Conservation (phyloP, 1,140 invertebrate genomes). For the Neoseiulus cucumeris region DNA sequence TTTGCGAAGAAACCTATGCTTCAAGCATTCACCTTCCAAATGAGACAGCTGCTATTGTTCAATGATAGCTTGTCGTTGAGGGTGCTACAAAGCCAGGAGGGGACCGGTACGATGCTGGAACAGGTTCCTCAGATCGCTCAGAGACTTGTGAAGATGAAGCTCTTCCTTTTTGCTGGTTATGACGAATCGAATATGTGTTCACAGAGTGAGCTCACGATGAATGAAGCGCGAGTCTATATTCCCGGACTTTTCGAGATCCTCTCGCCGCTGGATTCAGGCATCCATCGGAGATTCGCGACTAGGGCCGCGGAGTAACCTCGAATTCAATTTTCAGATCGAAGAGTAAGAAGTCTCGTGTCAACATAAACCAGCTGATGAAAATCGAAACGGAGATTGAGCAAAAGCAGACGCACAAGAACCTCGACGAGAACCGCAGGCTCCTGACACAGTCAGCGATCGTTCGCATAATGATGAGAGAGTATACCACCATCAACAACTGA, state of each 20-base stretch:
- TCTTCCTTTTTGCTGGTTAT: conserved; percentile 32
- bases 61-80: conserved; percentile 67
- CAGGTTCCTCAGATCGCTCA: conserved; percentile 59
- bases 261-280: too few relatives aligned
- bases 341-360: conserved; percentile 90
- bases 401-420: conserved; percentile 90
- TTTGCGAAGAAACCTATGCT: conserved; percentile 56
- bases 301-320: conserved; percentile 73
- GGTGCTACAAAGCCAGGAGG: conserved; percentile 63
- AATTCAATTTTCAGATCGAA: conserved; percentile 22
- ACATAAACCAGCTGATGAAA: conserved; percentile 95
- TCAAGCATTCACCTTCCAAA: conserved; percentile 93
- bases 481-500: conserved; percentile 86
- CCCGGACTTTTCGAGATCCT: too few relatives aligned
- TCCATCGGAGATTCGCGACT: conserved; percentile 41
- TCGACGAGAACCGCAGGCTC: conserved; percentile 93
- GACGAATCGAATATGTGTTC: too few relatives aligned
- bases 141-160: conserved; percentile 80
- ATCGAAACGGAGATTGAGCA: conserved; percentile 89
- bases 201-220: too few relatives aligned
- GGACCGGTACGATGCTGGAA: conserved; percentile 69
- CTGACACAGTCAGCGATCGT: conserved; percentile 96
- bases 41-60: conserved; percentile 90
- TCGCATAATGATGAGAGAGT: conserved; percentile 97
- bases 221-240: too few relatives aligned